These are phyloP conservation scores for Dynastes hyllus DNA, from an alignment of 2,888 invertebrate species.

Conservation along the genomic window DNA sequence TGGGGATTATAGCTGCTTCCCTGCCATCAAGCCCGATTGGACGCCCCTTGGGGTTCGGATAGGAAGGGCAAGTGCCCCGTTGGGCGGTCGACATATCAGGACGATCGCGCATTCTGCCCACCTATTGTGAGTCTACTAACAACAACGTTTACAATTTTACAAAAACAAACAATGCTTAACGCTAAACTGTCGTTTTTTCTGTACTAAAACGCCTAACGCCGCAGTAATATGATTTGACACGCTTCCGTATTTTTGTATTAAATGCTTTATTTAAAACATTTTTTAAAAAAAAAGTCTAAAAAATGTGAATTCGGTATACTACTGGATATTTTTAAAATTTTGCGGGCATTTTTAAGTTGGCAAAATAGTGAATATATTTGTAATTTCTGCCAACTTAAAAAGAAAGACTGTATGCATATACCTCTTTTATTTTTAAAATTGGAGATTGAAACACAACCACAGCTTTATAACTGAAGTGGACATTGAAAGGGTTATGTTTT, in stretches of 20 bases:
- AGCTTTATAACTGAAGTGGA: no score
- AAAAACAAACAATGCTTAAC: conserved; percentile 35
- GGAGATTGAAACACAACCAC: no score
- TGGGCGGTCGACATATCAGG: conserved; percentile 69
- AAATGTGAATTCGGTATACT: no score
- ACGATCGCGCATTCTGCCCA: conserved; percentile 71
- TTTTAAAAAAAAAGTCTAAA: no score
- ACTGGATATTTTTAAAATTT: no score
- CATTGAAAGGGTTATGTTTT: no score
- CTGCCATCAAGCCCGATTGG: conserved; percentile 84
- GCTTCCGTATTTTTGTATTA: conserved; percentile 21
- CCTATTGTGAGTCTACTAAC: conserved; percentile 67
- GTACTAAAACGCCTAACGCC: conserved; percentile 12
- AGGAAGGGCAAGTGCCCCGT: conserved; percentile 68
- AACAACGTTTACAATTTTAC: conserved; percentile 37
- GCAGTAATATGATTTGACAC: not conserved
- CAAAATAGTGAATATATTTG: no score
- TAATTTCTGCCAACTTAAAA: no score
- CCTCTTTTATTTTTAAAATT: no score
- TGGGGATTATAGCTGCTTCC: conserved; percentile 78
- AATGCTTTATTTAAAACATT: not conserved
- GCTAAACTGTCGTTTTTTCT: conserved; percentile 13
- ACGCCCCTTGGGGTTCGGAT: conserved; percentile 69
- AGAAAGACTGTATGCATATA: no score
- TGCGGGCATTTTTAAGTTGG: no score